These are phyloP conservation scores for Plecotus auritus DNA, from an alignment of 2,113 vertebrate genomes.

Conservation along the genomic window DNA sequence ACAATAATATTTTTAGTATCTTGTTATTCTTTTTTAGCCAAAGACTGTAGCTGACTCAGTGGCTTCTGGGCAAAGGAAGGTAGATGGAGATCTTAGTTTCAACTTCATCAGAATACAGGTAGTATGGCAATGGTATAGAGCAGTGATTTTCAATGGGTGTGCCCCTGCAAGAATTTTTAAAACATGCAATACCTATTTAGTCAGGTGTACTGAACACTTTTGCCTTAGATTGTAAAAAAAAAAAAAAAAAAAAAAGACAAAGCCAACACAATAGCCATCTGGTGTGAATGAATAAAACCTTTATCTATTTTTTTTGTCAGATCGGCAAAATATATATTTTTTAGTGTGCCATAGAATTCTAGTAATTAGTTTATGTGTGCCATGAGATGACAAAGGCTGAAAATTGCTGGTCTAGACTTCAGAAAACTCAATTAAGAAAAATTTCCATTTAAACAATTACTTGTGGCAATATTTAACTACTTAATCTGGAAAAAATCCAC, in stretches of 20 bases:
- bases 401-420: neutral
- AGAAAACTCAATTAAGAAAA: neutral
- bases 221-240: neutral
- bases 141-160: neutral
- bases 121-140: neutral
- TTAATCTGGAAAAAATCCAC: neutral
- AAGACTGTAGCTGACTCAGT: neutral
- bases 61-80: neutral
- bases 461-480: neutral
- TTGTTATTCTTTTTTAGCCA: neutral
- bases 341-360: neutral
- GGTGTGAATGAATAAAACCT: neutral
- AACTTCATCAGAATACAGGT: neutral
- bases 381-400: neutral
- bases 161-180: neutral
- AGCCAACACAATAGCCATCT: neutral
- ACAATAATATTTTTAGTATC: neutral
- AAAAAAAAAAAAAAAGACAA: neutral
- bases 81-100: neutral
- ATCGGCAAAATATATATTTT: neutral
- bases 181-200: neutral
- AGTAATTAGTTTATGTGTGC: neutral
- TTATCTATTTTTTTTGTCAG: neutral
- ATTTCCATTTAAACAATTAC: neutral
- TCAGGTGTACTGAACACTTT: neutral